These are phyloP conservation scores for Tychaedon coryphoeus DNA, from an alignment of 2,113 vertebrate genomes.

Conservation along the genomic window DNA sequence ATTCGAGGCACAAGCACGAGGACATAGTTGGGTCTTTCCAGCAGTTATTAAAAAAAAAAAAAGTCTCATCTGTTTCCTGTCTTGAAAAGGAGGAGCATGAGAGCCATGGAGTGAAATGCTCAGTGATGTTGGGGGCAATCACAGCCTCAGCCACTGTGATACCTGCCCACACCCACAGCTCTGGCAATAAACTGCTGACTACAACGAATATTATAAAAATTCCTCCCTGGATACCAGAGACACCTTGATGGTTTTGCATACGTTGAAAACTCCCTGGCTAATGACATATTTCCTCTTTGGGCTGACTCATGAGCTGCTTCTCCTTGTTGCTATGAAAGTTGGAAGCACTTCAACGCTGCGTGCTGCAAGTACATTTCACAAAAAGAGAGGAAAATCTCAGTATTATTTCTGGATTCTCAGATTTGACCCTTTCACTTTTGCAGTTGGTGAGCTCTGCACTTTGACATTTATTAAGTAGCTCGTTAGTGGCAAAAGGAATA, in stretches of 20 bases:
- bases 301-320: slow-evolving; percentile 28
- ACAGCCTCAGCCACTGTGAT: neutral
- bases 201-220: neutral
- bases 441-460: neutral
- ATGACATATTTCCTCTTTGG: slow-evolving; percentile 21
- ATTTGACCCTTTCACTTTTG: neutral
- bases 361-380: neutral
- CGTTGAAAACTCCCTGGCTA: neutral
- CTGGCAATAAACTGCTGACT: neutral
- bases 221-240: neutral
- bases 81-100: neutral
- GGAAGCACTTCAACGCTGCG: neutral
- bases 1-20: neutral
- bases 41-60: neutral
- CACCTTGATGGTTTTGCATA: neutral
- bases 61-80: neutral
- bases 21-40: neutral
- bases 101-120: neutral
- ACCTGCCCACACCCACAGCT: neutral
- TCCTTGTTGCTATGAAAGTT: slow-evolving; percentile 25
- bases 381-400: neutral
- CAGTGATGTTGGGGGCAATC: neutral
- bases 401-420: neutral
- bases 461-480: neutral
- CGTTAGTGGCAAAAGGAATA: neutral